Percentiles rank a stretch among this genome's conserved stretches.
phyloP scores from a whole-genome alignment of 2,888 invertebrate species.

The Deroplatys truncata region DNA sequence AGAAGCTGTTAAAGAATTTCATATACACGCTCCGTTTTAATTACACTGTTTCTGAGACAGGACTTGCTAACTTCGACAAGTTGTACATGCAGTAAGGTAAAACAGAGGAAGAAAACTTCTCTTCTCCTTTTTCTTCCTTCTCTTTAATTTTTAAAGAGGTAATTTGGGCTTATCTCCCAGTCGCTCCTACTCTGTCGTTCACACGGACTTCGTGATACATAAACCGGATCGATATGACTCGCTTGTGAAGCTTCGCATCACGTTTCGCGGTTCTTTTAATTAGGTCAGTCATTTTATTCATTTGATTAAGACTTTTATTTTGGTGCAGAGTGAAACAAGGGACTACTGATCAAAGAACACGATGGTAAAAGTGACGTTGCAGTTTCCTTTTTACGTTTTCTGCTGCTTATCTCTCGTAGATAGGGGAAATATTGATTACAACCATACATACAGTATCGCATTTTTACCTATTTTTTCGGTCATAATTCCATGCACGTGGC shows the following conservation, averaged over 20 bases:
- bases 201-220: neutral
- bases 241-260: neutral
- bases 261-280: neutral
- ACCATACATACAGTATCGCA: no score
- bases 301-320: neutral
- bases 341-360: neutral
- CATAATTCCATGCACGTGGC: accelerated
- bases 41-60: neutral
- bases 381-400: no score
- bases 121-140: neutral
- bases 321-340: neutral
- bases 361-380: no score
- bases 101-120: neutral
- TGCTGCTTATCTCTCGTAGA: no score
- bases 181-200: neutral
- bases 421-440: no score
- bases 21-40: neutral
- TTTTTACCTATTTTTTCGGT: no score
- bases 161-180: neutral
- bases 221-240: neutral
- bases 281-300: neutral
- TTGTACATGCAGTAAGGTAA: neutral
- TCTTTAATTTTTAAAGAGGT: neutral
- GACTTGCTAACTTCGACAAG: neutral
- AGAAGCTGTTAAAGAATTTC: neutral